Evolutionary conservation across 2,113 vertebrate species (phyloP).

Genomic region (Anolis sagrei): DNA sequence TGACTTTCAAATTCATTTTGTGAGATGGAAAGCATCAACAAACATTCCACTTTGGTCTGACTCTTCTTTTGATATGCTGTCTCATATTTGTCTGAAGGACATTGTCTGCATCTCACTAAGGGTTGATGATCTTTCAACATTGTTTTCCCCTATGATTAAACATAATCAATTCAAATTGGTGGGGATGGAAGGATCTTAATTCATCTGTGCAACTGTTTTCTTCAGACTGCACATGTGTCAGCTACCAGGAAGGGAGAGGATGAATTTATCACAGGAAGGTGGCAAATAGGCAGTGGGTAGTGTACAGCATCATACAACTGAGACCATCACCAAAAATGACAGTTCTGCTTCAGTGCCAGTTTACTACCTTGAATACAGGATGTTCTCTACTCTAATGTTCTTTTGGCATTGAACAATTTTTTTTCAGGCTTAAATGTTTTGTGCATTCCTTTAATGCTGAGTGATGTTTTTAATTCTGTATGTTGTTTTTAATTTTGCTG

Average conservation of each 20-base stretch:
- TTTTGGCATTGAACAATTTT: background rate
- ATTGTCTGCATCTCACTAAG: conserved; percentile 33
- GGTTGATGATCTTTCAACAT: conserved; percentile 34
- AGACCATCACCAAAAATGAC: too few relatives aligned
- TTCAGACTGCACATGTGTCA: background rate
- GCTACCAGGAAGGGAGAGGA: background rate
- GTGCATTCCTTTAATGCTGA: background rate
- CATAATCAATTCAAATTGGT: background rate
- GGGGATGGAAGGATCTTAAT: background rate
- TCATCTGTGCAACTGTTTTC: background rate
- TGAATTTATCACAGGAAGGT: too few relatives aligned
- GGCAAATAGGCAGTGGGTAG: too few relatives aligned
- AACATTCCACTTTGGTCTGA: conserved; percentile 39
- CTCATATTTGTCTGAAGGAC: conserved; percentile 38
- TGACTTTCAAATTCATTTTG: conserved; percentile 71
- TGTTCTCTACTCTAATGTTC: background rate
- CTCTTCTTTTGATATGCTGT: conserved; percentile 32
- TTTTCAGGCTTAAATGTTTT: background rate
- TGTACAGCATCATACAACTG: too few relatives aligned
- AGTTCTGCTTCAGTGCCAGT: too few relatives aligned
- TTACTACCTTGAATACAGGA: background rate
- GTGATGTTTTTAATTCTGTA: too few relatives aligned
- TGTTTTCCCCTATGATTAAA: conserved; percentile 12
- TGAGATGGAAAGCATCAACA: conserved; percentile 46
- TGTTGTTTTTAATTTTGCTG: background rate